Evolutionary conservation across 2,888 invertebrate genomes (phyloP), one percentile per base, ranked within the genome.

Genomic region (Acanthosepion lycidas): DNA sequence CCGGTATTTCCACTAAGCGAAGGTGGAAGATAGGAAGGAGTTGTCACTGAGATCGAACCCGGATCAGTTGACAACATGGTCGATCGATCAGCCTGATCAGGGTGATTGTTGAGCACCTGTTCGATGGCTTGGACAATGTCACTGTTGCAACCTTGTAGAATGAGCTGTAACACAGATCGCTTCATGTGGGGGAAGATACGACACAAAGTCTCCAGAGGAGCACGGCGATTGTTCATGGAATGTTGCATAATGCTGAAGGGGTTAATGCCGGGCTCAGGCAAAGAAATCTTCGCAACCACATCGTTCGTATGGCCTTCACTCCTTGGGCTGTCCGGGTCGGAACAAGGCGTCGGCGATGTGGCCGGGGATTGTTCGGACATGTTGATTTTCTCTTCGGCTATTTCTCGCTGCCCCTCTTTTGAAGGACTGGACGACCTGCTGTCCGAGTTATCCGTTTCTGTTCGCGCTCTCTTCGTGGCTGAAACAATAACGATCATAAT

Each of bases 81-180:
- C 92, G 92, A 92, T 51, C 49, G 51, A 18, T 92, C 48, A 48
- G 51, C 49, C 92, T 95, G 95, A n/a, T 96, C 96, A 49, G 96
- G 95, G 95, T 97, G 97, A 94, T 96, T 97, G 95, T 96, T 97
- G 55, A 97, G 96, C 98, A 99, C 98, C 97, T 98, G 98, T 97
- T 99, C 99, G 98, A 99, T 99, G 0, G 99, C 99, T 96, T 99
- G 98, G 0, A 99, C 98, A 0, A 99, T 98, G 97, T 99, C 99
- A 0, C 99, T 99, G 97, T 98, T 98, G 97, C 98, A 98, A 95
- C 98, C 98, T 96, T 98, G 98, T 48, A 99, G 98, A 93, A 99
- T 98, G 8, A 98, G 98, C 97, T 99, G 99, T 3, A 99, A 98
- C 96, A 99, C 99, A 94, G 98, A 98, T 94, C 99, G 98, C 96